phyloP scores from a whole-genome alignment of 2,113 vertebrate genomes.

The Notiomystis cincta region DNA sequence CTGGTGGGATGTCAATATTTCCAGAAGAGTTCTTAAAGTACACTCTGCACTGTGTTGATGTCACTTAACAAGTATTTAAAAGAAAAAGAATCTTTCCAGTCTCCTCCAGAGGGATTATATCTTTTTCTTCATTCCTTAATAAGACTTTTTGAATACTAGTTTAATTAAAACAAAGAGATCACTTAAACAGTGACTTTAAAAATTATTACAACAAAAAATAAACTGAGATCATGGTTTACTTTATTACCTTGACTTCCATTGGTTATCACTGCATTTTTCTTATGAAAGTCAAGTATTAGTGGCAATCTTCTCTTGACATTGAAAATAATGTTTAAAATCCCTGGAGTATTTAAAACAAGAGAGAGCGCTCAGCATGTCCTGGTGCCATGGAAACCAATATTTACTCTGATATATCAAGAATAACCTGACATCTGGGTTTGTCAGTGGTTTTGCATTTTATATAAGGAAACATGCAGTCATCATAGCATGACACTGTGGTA shows the following conservation, averaged over 20 bases:
- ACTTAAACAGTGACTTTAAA: constrained; percentile 14
- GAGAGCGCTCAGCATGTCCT: not conserved
- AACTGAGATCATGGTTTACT: constrained; percentile 32
- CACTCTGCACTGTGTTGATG: not conserved
- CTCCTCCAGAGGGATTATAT: not conserved
- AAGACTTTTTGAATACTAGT: not conserved
- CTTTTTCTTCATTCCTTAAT: not conserved
- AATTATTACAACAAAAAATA: constrained; percentile 54
- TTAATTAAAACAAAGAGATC: constrained; percentile 11
- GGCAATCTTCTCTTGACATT: not conserved
- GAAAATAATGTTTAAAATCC: not conserved
- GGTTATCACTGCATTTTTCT: not conserved
- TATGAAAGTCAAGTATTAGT: not conserved
- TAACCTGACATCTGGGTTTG: not conserved
- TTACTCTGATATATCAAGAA: constrained; percentile 3
- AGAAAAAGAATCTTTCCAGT: not conserved
- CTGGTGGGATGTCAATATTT: not conserved
- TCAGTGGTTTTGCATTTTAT: not conserved
- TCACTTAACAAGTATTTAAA: constrained; percentile 11
- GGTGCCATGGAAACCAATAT: constrained; percentile 30
- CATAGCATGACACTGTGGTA: not conserved
- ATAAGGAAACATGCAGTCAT: not conserved
- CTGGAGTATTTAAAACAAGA: not conserved
- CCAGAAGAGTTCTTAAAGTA: constrained; percentile 23
- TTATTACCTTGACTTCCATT: not conserved